phyloP scores from a whole-genome alignment of 2,113 vertebrate genomes.

The Numenius arquata region DNA sequence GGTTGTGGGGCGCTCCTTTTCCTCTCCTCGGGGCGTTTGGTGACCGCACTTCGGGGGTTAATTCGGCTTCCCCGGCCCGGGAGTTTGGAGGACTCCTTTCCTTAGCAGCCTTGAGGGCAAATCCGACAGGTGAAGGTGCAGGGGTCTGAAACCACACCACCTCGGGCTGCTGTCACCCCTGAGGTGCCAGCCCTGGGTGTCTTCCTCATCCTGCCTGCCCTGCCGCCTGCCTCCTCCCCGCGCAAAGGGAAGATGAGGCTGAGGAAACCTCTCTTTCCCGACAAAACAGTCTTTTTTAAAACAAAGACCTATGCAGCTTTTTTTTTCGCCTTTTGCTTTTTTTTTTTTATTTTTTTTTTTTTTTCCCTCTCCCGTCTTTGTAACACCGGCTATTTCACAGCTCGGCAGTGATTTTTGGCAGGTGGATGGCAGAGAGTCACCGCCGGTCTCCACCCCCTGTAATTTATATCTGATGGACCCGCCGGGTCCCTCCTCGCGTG shows the following conservation, averaged over 20 bases:
- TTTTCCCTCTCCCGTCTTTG: accelerated
- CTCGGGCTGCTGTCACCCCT: not conserved
- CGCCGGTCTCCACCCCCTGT: not conserved
- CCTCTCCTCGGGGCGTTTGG: not conserved
- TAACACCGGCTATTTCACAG: not conserved
- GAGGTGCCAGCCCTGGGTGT: not conserved
- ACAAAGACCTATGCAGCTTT: not conserved
- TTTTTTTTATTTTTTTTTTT: too few species aligned
- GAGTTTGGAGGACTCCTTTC: not conserved
- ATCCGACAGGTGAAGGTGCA: not conserved
- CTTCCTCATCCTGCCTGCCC: not conserved
- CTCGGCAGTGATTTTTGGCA: not conserved
- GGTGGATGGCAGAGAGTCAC: not conserved
- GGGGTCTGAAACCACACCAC: not conserved
- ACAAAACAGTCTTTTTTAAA: not conserved
- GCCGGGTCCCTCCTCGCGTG: not conserved
- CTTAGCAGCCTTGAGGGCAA: not conserved
- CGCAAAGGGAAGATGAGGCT: not conserved
- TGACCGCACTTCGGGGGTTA: not conserved
- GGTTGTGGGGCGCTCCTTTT: not conserved
- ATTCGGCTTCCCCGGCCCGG: not conserved
- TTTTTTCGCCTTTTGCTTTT: not conserved
- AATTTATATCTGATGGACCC: not conserved
- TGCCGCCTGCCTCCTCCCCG: not conserved
- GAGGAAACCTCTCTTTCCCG: not conserved